Evolutionary conservation across 2,888 invertebrate species (phyloP), one percentile per base, ranked within the genome.

Genomic region (Eledona agricola): DNA sequence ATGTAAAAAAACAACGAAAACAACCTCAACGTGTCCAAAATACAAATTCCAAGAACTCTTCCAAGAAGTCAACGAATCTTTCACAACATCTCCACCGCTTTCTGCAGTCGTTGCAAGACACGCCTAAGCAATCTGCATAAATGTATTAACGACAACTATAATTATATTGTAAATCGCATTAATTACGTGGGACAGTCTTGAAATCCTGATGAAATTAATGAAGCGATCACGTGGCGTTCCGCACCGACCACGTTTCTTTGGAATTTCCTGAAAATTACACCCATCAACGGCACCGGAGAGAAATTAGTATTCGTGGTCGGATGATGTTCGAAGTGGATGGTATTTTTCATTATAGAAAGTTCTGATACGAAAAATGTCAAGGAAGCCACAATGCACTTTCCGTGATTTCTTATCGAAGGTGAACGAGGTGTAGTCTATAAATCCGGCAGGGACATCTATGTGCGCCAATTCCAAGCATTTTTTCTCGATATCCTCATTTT

Each of bases 331-430:
- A 22, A 43, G 16, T 32, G 19, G 22, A 16, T 31, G 25, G 34
- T 26, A 46, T 46, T 46, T 34, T 46, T 34, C 34, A 46, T 34
- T 42, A 28, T 53, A 57, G 52, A 57, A 57, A 57, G 57, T 47
- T 37, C 16, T 37, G 19, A 23, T 53, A 47, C 15, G 22, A 55
- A 52, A 59, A 57, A 57, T 57, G 55, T 57, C 57, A 55, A 55
- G 55, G 54, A 59, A 59, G 55, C 50, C 49, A 49, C 56, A 51
- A 45, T 22, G n/a, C n/a, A n/a, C n/a, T n/a, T n/a, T n/a, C n/a
- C n/a, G n/a, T n/a, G n/a, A n/a, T n/a, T n/a, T n/a, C n/a, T n/a
- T n/a, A n/a, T n/a, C n/a, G n/a, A n/a, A n/a, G n/a, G 11, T 52
- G 25, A 45, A 43, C 40, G 34, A 2, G 12, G 19, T 9, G 17